These are phyloP conservation scores for Protonibea diacanthus DNA, from an alignment of 2,797 vertebrate species.

Conservation along the genomic window DNA sequence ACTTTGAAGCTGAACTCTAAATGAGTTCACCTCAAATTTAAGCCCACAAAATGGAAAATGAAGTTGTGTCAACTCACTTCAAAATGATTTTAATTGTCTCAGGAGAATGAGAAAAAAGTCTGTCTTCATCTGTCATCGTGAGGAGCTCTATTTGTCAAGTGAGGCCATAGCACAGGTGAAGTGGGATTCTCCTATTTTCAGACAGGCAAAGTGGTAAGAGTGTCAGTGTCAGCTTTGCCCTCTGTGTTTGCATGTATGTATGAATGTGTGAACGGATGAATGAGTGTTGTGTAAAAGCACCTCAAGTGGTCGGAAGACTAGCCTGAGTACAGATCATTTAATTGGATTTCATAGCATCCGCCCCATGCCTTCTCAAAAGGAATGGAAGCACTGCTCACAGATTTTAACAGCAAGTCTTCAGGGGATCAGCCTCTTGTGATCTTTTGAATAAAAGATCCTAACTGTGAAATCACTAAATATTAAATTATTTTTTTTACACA, in stretches of 20 bases:
- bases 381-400: neutral
- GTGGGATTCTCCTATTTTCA: neutral
- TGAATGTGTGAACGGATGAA: too few species aligned
- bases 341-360: neutral
- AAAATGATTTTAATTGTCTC: neutral
- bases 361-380: neutral
- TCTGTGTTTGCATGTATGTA: too few species aligned
- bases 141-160: neutral
- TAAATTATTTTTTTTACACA: neutral
- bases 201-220: neutral
- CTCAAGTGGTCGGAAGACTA: too few species aligned
- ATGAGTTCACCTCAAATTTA: neutral
- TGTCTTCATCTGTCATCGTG: constrained; percentile 3
- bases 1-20: neutral
- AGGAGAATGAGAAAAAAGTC: neutral
- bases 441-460: neutral
- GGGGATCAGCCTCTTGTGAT: neutral
- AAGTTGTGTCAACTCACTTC: neutral
- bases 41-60: neutral
- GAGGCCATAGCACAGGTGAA: neutral
- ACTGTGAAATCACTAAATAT: neutral
- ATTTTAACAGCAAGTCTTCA: neutral
- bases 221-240: constrained; percentile 3
- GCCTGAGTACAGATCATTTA: neutral
- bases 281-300: too few species aligned